phyloP scores from a whole-genome alignment of 1,140 invertebrate species.

The Sitodiplosis mosellana region DNA sequence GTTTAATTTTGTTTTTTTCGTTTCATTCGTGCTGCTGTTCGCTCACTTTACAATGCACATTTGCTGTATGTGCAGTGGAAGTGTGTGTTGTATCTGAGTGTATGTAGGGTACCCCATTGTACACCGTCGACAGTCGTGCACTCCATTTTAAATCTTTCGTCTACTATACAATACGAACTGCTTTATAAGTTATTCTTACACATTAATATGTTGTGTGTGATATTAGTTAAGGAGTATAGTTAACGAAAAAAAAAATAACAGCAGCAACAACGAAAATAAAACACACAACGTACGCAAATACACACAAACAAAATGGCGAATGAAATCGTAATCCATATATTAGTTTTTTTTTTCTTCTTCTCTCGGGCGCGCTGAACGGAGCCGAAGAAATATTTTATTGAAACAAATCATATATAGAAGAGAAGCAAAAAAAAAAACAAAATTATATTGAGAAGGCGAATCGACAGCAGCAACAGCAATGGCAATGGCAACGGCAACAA shows the following conservation, averaged over 20 bases:
- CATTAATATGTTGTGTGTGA: not conserved
- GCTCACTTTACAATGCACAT: not conserved
- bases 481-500: no score
- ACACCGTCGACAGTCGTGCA: not conserved
- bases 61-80: not conserved
- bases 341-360: no score
- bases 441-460: no score
- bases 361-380: no score
- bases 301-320: conserved; percentile 3
- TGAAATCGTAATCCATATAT: not conserved
- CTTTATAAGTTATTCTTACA: not conserved
- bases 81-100: not conserved
- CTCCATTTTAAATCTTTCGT: not conserved
- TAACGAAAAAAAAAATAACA: not conserved
- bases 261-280: not conserved
- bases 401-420: no score
- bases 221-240: not conserved
- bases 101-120: no score
- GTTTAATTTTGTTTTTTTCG: no score
- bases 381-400: no score
- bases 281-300: not conserved
- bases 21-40: not conserved
- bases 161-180: not conserved
- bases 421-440: no score
- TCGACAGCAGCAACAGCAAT: no score